Evolutionary conservation across 1,140 invertebrate genomes (phyloP), one percentile per base, ranked within the genome.

Genomic region (Drosophila oshimai): DNA sequence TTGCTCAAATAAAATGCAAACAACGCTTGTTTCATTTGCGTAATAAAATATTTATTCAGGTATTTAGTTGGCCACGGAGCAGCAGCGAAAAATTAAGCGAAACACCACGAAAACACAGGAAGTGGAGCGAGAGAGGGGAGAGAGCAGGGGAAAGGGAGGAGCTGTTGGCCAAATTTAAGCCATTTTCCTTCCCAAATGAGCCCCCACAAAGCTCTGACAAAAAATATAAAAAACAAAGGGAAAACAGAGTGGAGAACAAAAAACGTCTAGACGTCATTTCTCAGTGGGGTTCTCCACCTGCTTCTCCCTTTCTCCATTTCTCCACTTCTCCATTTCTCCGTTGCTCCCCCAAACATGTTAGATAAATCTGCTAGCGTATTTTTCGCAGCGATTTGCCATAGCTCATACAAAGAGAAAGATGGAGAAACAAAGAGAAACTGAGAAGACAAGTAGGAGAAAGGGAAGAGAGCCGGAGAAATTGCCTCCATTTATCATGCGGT

Each of bases 1-100:
- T 55, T 49, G 64, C 33, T 44, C 65, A 86, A 86, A 80, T 79
- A 80, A 84, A 84, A 86, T 84, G 80, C 80, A 84, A 84, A 84
- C 79, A 84, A 75, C 75, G 75, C 80, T 80, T 84, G 80, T 84
- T 86, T 84, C 79, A 84, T 84, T 84, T 84, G 74, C 80, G 80
- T 84, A 84, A 79, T 84, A 84, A 84, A 84, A 84, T 86, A 84
- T 84, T 84, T 84, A 84, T 84, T 79, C 75, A 84, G 79, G 80
- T 84, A 86, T 84, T 84, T 84, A 86, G 79, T 84, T 84, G 49
- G 55, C 69, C 68, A 26, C 58, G 15, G 60, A 70, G 64, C 62
- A 41, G 50, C 53, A 68, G 75, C 47, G 45, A 42, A 68, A 76
- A 78, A 74, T 55, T 60, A 57, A 78, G 50, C 64, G 39, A 34